phyloP scores from a whole-genome alignment of 2,113 vertebrate genomes.

The Guaruba guarouba region DNA sequence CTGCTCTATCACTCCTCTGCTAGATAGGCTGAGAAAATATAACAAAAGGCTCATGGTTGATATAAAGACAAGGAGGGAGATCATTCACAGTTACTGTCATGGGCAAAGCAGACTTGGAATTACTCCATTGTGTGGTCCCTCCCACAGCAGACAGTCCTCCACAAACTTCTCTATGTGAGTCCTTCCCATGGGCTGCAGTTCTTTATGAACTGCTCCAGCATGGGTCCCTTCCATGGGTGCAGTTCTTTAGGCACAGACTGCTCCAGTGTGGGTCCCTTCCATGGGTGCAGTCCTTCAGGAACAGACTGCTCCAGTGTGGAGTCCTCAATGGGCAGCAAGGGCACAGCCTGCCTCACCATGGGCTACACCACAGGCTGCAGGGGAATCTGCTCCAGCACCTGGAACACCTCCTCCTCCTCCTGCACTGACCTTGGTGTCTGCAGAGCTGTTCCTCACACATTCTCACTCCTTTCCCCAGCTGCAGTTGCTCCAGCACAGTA shows the following conservation, averaged over 20 bases:
- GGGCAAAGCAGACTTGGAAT: neutral
- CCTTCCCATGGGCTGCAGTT: neutral
- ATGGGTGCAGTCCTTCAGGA: neutral
- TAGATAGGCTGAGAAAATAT: neutral
- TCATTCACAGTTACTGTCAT: neutral
- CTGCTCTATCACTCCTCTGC: neutral
- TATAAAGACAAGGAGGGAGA: neutral
- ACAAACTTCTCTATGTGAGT: neutral
- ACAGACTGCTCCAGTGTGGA: neutral
- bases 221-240: neutral
- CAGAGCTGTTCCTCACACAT: neutral
- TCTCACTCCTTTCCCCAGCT: neutral
- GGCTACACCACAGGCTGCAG: neutral
- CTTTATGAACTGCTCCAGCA: neutral
- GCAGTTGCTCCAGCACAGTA: neutral
- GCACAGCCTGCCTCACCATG: neutral
- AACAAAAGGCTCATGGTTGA: neutral
- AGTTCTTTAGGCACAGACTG: neutral
- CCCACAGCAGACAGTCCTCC: neutral
- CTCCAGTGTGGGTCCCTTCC: neutral
- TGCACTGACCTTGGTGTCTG: neutral
- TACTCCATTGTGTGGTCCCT: neutral
- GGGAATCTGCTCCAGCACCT: neutral
- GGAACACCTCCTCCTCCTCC: neutral
- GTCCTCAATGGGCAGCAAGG: neutral